Evolutionary conservation across 2,888 invertebrate species (phyloP).

Genomic region (Caenorhabditis japonica): DNA sequence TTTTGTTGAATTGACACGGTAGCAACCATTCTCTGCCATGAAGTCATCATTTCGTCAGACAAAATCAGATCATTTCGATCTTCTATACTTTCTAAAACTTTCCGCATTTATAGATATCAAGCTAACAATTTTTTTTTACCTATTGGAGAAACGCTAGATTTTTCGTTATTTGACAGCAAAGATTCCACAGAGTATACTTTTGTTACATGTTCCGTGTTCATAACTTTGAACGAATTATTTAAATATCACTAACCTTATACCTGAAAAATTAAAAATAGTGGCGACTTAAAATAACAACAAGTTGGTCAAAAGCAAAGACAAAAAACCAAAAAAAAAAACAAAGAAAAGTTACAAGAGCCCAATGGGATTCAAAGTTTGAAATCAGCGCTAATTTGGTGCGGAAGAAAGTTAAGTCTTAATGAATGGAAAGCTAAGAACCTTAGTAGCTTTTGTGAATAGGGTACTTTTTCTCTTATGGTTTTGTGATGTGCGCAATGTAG

Average conservation of each 20-base stretch:
- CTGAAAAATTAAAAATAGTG: no score
- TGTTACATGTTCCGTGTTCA: slow-evolving; percentile 41
- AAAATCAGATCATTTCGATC: slow-evolving; percentile 34
- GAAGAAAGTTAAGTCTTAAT: no score
- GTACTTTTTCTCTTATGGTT: no score
- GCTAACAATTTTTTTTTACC: slow-evolving; percentile 7
- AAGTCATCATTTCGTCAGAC: slow-evolving; percentile 36
- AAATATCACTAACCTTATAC: no score
- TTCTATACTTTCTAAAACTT: slow-evolving; percentile 32
- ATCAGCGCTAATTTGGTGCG: slow-evolving; percentile 26
- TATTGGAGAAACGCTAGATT: slow-evolving; percentile 50
- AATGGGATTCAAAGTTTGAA: slow-evolving; percentile 20
- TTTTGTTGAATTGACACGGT: slow-evolving; percentile 64
- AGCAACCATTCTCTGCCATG: slow-evolving; percentile 62
- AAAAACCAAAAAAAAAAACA: slow-evolving; percentile 16
- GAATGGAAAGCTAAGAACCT: no score
- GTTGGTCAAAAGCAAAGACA: slow-evolving; percentile 5
- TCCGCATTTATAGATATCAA: no score
- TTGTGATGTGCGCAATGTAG: slow-evolving; percentile 44
- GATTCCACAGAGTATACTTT: slow-evolving; percentile 54
- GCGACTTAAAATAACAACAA: no score
- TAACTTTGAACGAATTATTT: no score
- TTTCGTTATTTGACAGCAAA: slow-evolving; percentile 38
- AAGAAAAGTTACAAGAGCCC: slow-evolving; percentile 17
- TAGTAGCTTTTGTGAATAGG: no score